Evolutionary conservation across 2,797 vertebrate species (phyloP), one percentile per base, ranked within the genome.

Genomic region (Microtus obscurus): DNA sequence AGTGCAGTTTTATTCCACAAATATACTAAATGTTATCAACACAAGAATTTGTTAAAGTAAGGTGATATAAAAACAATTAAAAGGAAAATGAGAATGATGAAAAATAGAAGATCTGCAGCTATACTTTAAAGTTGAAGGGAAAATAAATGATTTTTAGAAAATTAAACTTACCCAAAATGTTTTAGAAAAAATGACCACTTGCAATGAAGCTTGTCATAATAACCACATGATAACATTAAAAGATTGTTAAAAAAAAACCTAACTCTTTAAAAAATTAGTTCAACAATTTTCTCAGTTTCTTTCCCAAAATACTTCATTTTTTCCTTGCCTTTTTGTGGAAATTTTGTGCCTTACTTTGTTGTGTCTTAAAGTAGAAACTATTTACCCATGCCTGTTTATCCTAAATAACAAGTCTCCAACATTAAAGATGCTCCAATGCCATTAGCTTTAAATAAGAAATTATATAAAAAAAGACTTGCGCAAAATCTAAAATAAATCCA

Each of bases 401-500:
- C 65, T 48, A 77, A 29, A 59, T 25, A 91, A 87, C 1, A 76
- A 82, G 59, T 13, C 6, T 80, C 37, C 9, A 69, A 29, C 1
- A 9, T 61, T 79, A 78, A 94, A 77, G 65, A 85, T 77, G n/a
- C 43, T 48, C 69, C 83, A 92, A 74, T 14, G 11, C 65, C 89
- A 69, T 71, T 93, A 9, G 5, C 31, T 89, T 78, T 90, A 45
- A 77, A n/a, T 65, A 67, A 95, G 59, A 67, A 43, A 59, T n/a
- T 9, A 27, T 6, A n/a, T 21, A 51, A 14, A 59, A 45, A 27
- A 76, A 85, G 59, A 71, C 27, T 21, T 51, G 2, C 34, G 34
- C 34, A 90, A 37, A 94, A 82, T 17, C 16, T 63, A 61, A 90
- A 77, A 21, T 86, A 90, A 94, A 95, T n/a, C 19, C 87, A 90